Evolutionary conservation across 1,140 invertebrate genomes (phyloP).

Genomic region (Bombyx mandarina): DNA sequence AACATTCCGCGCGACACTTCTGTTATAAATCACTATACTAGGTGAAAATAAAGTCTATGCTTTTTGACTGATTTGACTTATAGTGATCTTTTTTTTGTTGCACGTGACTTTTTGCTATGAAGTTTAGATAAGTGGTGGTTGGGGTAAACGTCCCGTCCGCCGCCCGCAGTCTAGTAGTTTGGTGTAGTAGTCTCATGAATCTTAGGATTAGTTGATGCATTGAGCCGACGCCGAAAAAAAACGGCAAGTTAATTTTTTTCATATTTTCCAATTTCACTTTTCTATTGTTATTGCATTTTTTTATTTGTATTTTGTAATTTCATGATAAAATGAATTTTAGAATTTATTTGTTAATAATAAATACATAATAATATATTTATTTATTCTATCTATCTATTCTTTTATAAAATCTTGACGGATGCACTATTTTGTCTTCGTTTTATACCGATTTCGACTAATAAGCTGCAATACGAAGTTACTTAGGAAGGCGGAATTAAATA

Average conservation of each 20-base stretch:
- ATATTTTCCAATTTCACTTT: background rate
- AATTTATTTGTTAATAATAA: too few relatives aligned
- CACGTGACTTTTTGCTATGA: slow-evolving; percentile 25
- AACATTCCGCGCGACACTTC: slow-evolving; percentile 24
- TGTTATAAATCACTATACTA: slow-evolving; percentile 12
- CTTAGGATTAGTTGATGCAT: slow-evolving; percentile 31
- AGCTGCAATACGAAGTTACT: too few relatives aligned
- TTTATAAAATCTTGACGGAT: too few relatives aligned
- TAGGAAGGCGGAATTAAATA: too few relatives aligned
- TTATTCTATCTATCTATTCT: too few relatives aligned
- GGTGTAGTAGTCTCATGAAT: slow-evolving; percentile 35
- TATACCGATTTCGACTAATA: too few relatives aligned
- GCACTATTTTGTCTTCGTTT: too few relatives aligned
- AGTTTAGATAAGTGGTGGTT: slow-evolving; percentile 14
- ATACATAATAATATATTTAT: too few relatives aligned
- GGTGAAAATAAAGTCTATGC: background rate
- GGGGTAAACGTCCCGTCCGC: slow-evolving; percentile 35
- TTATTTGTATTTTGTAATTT: too few relatives aligned
- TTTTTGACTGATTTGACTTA: background rate
- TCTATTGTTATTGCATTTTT: too few relatives aligned
- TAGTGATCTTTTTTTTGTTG: slow-evolving; percentile 17
- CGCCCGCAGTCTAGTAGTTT: slow-evolving; percentile 43
- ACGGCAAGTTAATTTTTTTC: slow-evolving; percentile 3
- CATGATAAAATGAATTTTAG: too few relatives aligned
- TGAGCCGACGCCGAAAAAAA: slow-evolving; percentile 14